These are phyloP conservation scores for Branchinecta sandiegonensis DNA, from an alignment of 2,888 invertebrate genomes.

Conservation along the genomic window DNA sequence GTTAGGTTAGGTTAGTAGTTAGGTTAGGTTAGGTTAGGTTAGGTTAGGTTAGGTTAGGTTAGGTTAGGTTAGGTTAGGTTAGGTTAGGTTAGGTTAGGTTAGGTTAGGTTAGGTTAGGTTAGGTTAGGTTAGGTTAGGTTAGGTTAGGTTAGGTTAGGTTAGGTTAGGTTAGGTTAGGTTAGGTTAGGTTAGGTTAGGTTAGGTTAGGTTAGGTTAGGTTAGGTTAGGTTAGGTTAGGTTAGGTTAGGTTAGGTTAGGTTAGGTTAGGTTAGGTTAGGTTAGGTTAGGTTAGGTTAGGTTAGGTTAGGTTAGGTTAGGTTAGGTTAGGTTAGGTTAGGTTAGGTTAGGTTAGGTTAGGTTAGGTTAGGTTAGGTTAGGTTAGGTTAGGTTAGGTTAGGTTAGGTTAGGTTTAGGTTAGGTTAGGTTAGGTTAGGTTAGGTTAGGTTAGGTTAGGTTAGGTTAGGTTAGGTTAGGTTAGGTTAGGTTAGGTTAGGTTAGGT, in stretches of 20 bases:
- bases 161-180: constrained; percentile 30
- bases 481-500: constrained; percentile 27
- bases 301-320: constrained; percentile 27
- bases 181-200: constrained; percentile 29
- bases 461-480: constrained; percentile 28
- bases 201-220: constrained; percentile 30
- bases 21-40: constrained; percentile 23
- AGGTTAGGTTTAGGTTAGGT: constrained; percentile 28
- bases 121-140: constrained; percentile 27
- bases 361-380: constrained; percentile 26
- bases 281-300: constrained; percentile 28
- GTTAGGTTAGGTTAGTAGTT: constrained; percentile 26
- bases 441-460: constrained; percentile 29
- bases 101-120: constrained; percentile 29
- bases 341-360: constrained; percentile 28
- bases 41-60: constrained; percentile 6
- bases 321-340: constrained; percentile 28
- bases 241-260: constrained; percentile 27
- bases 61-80: constrained; percentile 27
- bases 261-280: constrained; percentile 30
- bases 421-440: too few species aligned
- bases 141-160: constrained; percentile 28
- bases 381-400: constrained; percentile 27
- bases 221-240: constrained; percentile 30
- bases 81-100: constrained; percentile 28